These are phyloP conservation scores for Ditylenchus dipsaci DNA, from an alignment of 1,140 invertebrate genomes.

Conservation along the genomic window DNA sequence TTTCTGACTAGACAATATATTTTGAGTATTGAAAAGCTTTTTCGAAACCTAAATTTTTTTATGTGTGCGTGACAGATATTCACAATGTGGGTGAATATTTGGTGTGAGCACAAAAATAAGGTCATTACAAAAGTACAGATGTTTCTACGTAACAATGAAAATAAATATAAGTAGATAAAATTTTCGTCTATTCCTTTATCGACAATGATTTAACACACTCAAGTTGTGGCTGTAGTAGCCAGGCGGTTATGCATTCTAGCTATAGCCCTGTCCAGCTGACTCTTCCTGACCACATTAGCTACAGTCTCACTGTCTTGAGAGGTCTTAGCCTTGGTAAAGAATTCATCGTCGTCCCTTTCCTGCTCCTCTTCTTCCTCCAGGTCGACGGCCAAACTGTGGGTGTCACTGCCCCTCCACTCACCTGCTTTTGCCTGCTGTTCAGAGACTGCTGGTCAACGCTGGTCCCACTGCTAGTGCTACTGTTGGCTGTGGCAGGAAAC, in stretches of 20 bases:
- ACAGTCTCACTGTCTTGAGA: background rate
- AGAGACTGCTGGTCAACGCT: background rate
- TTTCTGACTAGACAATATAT: no score
- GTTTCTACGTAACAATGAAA: no score
- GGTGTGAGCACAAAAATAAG: no score
- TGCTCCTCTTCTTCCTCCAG: conserved; percentile 12
- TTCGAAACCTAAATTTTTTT: no score
- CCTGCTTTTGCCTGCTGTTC: background rate
- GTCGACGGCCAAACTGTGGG: background rate
- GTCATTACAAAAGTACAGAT: no score
- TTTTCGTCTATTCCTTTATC: no score
- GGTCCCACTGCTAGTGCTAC: background rate
- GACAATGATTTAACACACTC: background rate
- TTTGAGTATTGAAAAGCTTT: no score
- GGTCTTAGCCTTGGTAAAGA: background rate
- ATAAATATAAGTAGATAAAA: no score
- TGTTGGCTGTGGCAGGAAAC: background rate
- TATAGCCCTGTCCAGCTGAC: conserved; percentile 28
- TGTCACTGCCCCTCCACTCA: background rate
- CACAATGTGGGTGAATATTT: no score
- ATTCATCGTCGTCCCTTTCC: background rate
- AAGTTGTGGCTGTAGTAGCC: background rate
- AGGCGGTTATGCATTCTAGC: conserved; percentile 22
- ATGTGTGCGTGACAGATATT: no score
- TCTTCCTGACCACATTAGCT: background rate